Conservation (phyloP, 2,113 vertebrate species). For the Hemicordylus capensis region DNA sequence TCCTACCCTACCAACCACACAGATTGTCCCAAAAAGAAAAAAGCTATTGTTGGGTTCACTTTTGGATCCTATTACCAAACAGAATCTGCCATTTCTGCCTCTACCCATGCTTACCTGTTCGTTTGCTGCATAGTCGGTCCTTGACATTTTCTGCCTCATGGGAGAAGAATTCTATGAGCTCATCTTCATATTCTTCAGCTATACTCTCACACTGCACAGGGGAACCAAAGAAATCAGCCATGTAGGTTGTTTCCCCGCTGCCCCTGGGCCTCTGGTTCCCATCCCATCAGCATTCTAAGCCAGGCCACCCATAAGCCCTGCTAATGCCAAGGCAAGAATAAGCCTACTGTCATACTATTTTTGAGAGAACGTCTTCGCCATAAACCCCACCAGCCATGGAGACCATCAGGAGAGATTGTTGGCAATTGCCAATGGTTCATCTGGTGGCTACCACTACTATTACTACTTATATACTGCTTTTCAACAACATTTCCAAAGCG, state of each 20-base stretch:
- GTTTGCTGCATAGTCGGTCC: slow-evolving; percentile 94
- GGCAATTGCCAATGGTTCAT: too few species aligned
- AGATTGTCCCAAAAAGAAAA: background rate
- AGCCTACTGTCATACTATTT: background rate
- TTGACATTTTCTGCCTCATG: slow-evolving; percentile 91
- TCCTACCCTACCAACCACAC: background rate
- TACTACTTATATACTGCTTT: too few species aligned
- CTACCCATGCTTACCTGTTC: slow-evolving; percentile 82
- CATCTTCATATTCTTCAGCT: slow-evolving; percentile 93
- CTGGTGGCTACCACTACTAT: too few species aligned
- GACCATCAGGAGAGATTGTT: too few species aligned
- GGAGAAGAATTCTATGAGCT: slow-evolving; percentile 93
- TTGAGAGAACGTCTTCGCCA: too few species aligned
- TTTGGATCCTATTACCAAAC: background rate
- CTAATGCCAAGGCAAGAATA: background rate
- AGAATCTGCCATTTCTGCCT: background rate
- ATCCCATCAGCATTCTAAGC: background rate
- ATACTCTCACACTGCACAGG: slow-evolving; percentile 90
- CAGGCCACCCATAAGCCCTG: background rate
- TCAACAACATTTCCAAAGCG: too few species aligned
- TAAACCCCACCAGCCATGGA: too few species aligned
- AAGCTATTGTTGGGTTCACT: background rate
- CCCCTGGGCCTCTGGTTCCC: background rate
- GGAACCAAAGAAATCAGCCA: background rate
- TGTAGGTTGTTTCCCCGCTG: accelerated